A percentile compares a stretch with the other conserved stretches of the same genome.
Evolutionary conservation across 2,797 vertebrate species (phyloP).

Genomic region (Xyrichtys novacula): DNA sequence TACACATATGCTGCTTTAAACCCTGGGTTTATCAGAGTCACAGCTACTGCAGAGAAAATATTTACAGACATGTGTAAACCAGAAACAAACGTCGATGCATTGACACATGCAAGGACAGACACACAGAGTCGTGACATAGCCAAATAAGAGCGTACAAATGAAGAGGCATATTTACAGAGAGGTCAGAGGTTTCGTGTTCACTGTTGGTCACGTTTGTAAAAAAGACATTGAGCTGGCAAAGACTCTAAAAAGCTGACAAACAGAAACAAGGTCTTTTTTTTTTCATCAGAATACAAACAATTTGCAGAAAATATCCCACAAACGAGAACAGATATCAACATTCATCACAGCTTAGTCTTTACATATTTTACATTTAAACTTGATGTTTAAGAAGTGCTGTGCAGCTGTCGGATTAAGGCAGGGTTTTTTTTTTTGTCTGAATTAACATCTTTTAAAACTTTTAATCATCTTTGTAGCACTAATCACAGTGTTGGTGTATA

Average conservation of each 20-base stretch:
- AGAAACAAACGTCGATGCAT: constrained; percentile 14
- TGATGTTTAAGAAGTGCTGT: neutral
- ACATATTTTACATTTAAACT: neutral
- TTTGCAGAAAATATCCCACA: neutral
- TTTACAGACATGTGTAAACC: constrained; percentile 1
- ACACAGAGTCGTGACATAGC: neutral
- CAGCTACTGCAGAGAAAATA: constrained; percentile 11
- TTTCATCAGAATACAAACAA: constrained; percentile 6
- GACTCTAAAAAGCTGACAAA: constrained; percentile 24
- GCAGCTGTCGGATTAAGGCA: constrained; percentile 24
- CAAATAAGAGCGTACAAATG: neutral
- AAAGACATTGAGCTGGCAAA: constrained; percentile 15
- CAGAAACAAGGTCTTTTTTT: neutral
- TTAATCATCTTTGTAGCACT: neutral
- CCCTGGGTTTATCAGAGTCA: constrained; percentile 12
- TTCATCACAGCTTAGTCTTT: neutral
- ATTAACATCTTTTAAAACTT: neutral
- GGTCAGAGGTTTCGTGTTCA: constrained; percentile 28
- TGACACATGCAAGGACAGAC: neutral
- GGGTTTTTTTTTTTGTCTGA: neutral
- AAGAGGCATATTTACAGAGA: constrained; percentile 15
- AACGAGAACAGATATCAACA: constrained; percentile 5
- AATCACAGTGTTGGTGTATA: constrained; percentile 7
- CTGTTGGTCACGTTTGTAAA: constrained; percentile 18
- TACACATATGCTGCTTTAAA: constrained; percentile 4